Percentiles rank a stretch among this genome's conserved stretches.
Evolutionary conservation across 2,888 invertebrate genomes (phyloP).

Genomic region (Pycnomerus fuliginosus): DNA sequence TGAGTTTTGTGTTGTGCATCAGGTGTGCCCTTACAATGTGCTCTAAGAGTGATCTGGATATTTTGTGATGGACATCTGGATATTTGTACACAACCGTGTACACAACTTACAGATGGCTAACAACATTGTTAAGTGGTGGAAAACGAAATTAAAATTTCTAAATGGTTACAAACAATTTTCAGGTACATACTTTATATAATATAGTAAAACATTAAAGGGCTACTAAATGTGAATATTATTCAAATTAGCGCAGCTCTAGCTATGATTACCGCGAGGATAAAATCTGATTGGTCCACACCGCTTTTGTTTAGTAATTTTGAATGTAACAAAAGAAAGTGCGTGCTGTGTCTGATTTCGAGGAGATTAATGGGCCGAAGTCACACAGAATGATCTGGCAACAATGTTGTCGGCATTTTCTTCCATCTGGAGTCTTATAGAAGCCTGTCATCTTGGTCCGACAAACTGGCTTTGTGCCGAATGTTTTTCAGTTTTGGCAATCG

Average conservation of each 20-base stretch:
- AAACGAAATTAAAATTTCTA: conserved; percentile 72
- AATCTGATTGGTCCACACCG: too few relatives aligned
- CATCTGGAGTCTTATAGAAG: conserved; percentile 27
- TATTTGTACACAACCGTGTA: conserved; percentile 25
- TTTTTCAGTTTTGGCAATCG: conserved; percentile 18
- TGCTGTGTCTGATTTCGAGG: conserved; percentile 27
- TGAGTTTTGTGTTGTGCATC: conserved; percentile 1
- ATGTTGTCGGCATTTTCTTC: conserved; percentile 30
- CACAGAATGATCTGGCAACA: conserved; percentile 24
- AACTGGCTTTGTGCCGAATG: conserved; percentile 26
- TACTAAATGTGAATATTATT: too few relatives aligned
- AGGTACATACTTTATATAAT: too few relatives aligned
- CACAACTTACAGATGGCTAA: conserved; percentile 65
- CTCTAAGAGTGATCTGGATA: conserved; percentile 8
- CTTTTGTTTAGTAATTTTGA: too few relatives aligned
- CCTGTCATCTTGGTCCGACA: conserved; percentile 29
- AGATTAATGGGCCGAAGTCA: conserved; percentile 29
- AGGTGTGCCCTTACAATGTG: conserved; percentile 12
- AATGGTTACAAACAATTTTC: conserved; percentile 74
- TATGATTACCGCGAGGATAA: too few relatives aligned
- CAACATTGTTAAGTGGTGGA: conserved; percentile 76
- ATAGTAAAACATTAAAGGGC: too few relatives aligned
- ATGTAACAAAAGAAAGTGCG: too few relatives aligned
- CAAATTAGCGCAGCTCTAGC: too few relatives aligned
- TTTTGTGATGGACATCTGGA: conserved; percentile 26